Base-by-base conservation (phyloP, 2,797 vertebrate genomes). In the Rhadinocentrus ornatus region DNA sequence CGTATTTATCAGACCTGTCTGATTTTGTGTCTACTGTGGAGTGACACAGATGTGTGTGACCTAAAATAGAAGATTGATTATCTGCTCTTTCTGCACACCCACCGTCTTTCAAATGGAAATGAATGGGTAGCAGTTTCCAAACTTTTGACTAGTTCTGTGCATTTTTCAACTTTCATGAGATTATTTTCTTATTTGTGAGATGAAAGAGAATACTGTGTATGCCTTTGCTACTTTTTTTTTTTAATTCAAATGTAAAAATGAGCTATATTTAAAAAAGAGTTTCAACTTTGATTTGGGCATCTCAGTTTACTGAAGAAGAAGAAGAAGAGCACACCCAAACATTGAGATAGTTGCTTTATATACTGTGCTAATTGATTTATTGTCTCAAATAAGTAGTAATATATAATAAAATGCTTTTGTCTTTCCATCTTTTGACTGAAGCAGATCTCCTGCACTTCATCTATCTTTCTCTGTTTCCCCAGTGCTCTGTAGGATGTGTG, bases 401-500 rank as follows among this genome's bases (percentile, higher is more conserved):
- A 12, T 46, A 54, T 48, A 15, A 56, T 63, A 9, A 34, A 6
- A 68, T 18, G 32, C 16, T 44, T 86, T 66, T 66, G 31, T 67
- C 35, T 77, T 35, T 46, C 22, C 41, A 39, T 27, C 11, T 8
- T 27, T 27, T 2, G 35, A 58, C 73, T 70, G 54, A 64, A 68
- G 81, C 70, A 31, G 39, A 71, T 37, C 66, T 7, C 13, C 62
- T 31, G n/a, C 77, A 54, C 69, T 9, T 77, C 65, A 39, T 85
- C 46, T 10, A 10, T 91, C 76, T 66, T 7, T 37, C 48, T 27
- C 41, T 27, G 64, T 77, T 58, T 63, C 55, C 34, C 16, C n/a
- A 59, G 58, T 82, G 68, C 39, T 22, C 70, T 73, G 54, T 22
- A 18, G 29, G 70, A 26, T 44, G 58, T 67, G 69, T 71, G 31